Evolutionary conservation across 2,888 invertebrate species (phyloP).

Genomic region (Andrena chrysosceles): DNA sequence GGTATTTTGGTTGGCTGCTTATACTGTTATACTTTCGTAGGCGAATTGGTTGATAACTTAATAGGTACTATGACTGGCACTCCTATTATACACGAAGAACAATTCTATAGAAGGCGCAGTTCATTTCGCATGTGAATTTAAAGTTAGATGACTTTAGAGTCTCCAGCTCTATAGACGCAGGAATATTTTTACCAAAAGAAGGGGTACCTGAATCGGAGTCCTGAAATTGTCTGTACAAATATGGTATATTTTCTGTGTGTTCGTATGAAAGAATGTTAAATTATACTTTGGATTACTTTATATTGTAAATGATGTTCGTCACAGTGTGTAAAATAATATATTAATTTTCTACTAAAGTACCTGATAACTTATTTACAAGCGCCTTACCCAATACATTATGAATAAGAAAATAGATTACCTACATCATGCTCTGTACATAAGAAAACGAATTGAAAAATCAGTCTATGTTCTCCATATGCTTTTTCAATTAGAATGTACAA

Average conservation of each 20-base stretch:
- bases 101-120: conserved; percentile 79
- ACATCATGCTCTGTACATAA: not conserved
- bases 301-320: conserved; percentile 42
- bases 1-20: conserved; percentile 88
- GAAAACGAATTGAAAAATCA: conserved; percentile 30
- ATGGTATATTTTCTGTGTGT: conserved; percentile 19
- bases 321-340: conserved; percentile 49
- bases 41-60: conserved; percentile 81
- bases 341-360: conserved; percentile 50
- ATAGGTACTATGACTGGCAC: conserved; percentile 81
- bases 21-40: conserved; percentile 86
- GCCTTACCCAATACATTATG: conserved; percentile 16
- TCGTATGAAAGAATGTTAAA: conserved; percentile 15
- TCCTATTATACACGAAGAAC: conserved; percentile 81
- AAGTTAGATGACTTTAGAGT: not conserved
- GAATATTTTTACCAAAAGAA: conserved; percentile 5
- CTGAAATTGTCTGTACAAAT: conserved; percentile 19
- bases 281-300: conserved; percentile 34
- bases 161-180: not conserved
- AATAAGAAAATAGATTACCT: conserved; percentile 15
- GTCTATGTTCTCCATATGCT: conserved; percentile 12
- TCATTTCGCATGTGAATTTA: conserved; percentile 35
- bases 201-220: not conserved
- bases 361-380: conserved; percentile 31
- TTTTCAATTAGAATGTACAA: conserved; percentile 13